These are phyloP conservation scores for Phyllotreta striolata DNA, from an alignment of 2,888 invertebrate species.

Conservation along the genomic window DNA sequence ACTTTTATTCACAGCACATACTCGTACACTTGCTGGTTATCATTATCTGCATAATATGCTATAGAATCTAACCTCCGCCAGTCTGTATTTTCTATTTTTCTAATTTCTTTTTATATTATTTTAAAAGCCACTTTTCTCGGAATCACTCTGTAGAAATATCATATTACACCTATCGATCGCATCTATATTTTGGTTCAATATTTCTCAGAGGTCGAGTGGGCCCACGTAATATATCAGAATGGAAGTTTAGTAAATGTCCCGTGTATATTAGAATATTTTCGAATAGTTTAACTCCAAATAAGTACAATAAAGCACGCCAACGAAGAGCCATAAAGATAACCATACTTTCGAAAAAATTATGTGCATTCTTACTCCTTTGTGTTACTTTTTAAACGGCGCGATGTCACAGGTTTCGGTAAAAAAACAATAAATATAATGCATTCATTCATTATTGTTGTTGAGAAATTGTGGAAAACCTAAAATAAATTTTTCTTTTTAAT, in stretches of 20 bases:
- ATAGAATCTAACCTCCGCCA: no score
- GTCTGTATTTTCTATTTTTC: no score
- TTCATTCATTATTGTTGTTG: background rate
- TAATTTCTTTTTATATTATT: background rate
- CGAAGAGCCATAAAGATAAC: conserved; percentile 27
- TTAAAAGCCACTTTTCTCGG: background rate
- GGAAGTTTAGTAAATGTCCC: conserved; percentile 8
- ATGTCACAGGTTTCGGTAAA: conserved; percentile 1
- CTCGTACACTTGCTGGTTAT: background rate
- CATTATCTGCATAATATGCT: background rate
- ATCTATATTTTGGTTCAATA: no score
- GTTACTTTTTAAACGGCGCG: conserved; percentile 7
- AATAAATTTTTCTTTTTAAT: no score
- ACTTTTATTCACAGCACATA: background rate
- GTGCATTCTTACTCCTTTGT: conserved; percentile 13
- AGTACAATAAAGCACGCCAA: conserved; percentile 29
- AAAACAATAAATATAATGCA: background rate
- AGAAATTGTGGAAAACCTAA: background rate
- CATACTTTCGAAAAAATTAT: conserved; percentile 22
- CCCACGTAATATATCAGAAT: conserved; percentile 13
- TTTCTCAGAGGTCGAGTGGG: conserved; percentile 5
- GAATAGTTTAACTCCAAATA: conserved; percentile 17
- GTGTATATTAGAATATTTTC: conserved; percentile 18
- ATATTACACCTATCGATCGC: background rate
- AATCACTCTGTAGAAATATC: background rate